Evolutionary conservation across 2,888 invertebrate species (phyloP).

Genomic region (Apantesis nais): DNA sequence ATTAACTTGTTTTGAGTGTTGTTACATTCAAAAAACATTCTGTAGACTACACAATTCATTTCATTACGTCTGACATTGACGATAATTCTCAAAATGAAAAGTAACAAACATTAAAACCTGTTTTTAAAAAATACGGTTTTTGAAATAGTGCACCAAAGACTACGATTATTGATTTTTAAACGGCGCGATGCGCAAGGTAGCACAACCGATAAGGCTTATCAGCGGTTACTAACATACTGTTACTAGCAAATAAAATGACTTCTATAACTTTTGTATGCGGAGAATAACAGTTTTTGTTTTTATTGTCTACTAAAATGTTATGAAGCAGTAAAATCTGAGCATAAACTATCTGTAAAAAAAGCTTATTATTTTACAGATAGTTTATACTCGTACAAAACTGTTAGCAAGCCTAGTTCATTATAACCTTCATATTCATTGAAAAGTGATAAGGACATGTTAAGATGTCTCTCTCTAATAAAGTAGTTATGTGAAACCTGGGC

Average conservation of each 20-base stretch:
- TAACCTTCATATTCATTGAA: no score
- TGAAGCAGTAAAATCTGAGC: no score
- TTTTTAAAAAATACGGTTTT: neutral
- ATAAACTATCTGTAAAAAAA: no score
- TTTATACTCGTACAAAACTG: no score
- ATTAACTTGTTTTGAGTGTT: neutral
- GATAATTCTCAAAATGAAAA: neutral
- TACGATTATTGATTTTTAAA: constrained; percentile 33
- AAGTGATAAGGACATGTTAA: no score
- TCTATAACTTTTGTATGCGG: constrained; percentile 2
- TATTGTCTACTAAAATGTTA: no score
- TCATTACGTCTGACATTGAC: neutral
- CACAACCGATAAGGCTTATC: constrained; percentile 42
- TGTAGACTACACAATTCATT: neutral
- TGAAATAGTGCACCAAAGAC: constrained; percentile 11
- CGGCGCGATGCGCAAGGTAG: constrained; percentile 25
- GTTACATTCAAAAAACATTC: neutral
- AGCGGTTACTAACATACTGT: constrained; percentile 31
- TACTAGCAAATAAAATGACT: constrained; percentile 14
- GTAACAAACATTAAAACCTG: no score
- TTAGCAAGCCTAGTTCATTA: no score
- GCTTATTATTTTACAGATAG: no score
- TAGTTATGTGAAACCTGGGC: no score
- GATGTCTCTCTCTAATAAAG: no score
- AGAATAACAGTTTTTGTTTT: neutral